Evolutionary conservation across 2,888 invertebrate species (phyloP).

Genomic region (Myopa tessellatipennis): DNA sequence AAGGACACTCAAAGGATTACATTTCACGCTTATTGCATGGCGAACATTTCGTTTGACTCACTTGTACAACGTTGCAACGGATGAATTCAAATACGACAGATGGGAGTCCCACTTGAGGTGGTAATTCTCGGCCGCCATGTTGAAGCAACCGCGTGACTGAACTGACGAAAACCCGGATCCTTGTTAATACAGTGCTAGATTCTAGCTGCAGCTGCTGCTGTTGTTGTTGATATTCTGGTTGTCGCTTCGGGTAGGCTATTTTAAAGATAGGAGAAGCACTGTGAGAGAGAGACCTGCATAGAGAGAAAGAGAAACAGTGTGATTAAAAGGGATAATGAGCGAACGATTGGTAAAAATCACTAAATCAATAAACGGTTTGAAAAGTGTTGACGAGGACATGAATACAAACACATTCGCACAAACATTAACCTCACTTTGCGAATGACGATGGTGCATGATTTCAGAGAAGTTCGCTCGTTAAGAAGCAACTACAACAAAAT

Average conservation of each 20-base stretch:
- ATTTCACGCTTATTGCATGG: no score
- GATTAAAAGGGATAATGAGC: conserved; percentile 6
- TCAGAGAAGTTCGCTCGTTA: not conserved
- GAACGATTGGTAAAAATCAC: conserved; percentile 43
- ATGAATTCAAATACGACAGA: conserved; percentile 83
- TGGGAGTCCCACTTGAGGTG: conserved; percentile 92
- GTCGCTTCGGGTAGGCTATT: not conserved
- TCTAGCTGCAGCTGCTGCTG: conserved; percentile 12
- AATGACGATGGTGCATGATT: not conserved
- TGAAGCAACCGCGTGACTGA: conserved; percentile 21
- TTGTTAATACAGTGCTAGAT: not conserved
- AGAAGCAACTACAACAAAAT: conserved; percentile 11
- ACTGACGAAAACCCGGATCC: not conserved
- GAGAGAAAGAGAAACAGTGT: conserved; percentile 14
- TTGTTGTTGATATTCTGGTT: not conserved
- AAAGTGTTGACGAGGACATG: conserved; percentile 37
- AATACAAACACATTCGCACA: conserved; percentile 32
- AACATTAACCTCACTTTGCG: not conserved
- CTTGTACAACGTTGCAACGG: conserved; percentile 78
- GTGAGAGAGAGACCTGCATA: not conserved
- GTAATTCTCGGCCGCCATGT: conserved; percentile 78
- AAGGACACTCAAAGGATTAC: conserved; percentile 44
- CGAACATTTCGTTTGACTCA: conserved; percentile 49
- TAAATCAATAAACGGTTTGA: conserved; percentile 50
- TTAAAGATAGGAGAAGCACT: no score